These are phyloP conservation scores for Phymastichus coffea DNA, from an alignment of 1,140 invertebrate genomes.

Conservation along the genomic window DNA sequence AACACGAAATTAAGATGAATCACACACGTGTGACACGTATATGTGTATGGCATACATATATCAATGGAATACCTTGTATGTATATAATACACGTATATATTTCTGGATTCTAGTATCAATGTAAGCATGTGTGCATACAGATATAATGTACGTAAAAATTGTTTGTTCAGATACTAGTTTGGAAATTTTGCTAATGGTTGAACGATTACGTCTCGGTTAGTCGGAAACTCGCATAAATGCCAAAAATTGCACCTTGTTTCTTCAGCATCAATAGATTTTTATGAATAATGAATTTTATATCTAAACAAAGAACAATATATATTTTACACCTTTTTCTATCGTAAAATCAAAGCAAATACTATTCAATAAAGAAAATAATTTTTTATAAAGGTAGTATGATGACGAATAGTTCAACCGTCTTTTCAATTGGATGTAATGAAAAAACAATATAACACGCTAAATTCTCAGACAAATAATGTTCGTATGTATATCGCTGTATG, in stretches of 20 bases:
- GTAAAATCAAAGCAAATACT: constrained; percentile 21
- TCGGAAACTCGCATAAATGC: constrained; percentile 5
- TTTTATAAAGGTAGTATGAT: constrained; percentile 14
- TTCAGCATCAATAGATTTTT: constrained; percentile 18
- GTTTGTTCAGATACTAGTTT: background rate
- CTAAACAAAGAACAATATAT: constrained; percentile 13
- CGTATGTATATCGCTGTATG: background rate
- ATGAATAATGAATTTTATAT: constrained; percentile 19
- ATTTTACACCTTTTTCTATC: constrained; percentile 46
- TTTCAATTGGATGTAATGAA: background rate
- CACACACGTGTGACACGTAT: constrained; percentile 13
- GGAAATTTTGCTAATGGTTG: background rate
- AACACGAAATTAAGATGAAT: background rate
- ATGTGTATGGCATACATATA: constrained; percentile 13
- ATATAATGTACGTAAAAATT: constrained; percentile 22
- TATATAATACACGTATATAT: constrained; percentile 28
- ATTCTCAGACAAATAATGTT: background rate
- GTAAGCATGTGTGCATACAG: constrained; percentile 23
- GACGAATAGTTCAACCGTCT: constrained; percentile 7
- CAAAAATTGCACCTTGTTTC: constrained; percentile 23
- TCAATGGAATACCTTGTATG: constrained; percentile 20
- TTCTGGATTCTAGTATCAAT: constrained; percentile 28
- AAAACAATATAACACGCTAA: no score
- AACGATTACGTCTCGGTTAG: background rate
- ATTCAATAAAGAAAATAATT: constrained; percentile 6